Base-by-base conservation (phyloP, 1,140 invertebrate species). In the Zeugodacus cucurbitae region DNA sequence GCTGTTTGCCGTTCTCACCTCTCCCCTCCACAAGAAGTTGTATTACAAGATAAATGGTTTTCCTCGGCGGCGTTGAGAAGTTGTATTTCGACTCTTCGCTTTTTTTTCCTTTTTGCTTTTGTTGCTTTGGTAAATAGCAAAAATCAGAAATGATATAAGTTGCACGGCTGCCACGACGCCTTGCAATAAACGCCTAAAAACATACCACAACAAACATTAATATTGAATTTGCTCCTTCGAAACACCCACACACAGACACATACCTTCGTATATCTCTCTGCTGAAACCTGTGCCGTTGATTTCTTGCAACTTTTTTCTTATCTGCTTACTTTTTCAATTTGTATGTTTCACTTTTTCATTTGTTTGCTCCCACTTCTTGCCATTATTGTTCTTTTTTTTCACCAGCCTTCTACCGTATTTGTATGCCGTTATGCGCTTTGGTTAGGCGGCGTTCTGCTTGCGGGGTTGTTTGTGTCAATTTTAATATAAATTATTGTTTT, bases 401-500 rank as follows among this genome's bases (percentile, higher is more conserved):
- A n/a, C n/a, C 62, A 32, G 62, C 62, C 62, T 34, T 74, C n/a
- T 74, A n/a, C 11, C 20, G 70, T 22, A n/a, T n/a, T 74, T 74
- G 32, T 74, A 41, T 37, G 34, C 20, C 17, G 20, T 17, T 74
- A 20, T 41, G 32, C 17, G 70, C 6, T 41, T n/a, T n/a, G n/a
- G 70, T n/a, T 74, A 29, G 2, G 7, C 64, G 2, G 7, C 74
- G n/a, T n/a, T 5, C 41, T 14, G 44, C 26, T 82, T 48, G 74
- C 29, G 37, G 41, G 74, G 41, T 26, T 44, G 37, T 29, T 82
- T 48, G 41, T 82, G 74, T 82, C 74, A 82, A 82, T 82, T 82
- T 82, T 82, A 82, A 82, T 82, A 82, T 82, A 82, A 82, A 82
- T 82, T 82, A 82, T 82, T 82, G 74, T 82, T 82, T 48, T 82